A percentile compares a stretch with the other conserved stretches of the same genome.
Conservation (phyloP, 2,888 invertebrate genomes). For the Nymphalis polychloros region DNA sequence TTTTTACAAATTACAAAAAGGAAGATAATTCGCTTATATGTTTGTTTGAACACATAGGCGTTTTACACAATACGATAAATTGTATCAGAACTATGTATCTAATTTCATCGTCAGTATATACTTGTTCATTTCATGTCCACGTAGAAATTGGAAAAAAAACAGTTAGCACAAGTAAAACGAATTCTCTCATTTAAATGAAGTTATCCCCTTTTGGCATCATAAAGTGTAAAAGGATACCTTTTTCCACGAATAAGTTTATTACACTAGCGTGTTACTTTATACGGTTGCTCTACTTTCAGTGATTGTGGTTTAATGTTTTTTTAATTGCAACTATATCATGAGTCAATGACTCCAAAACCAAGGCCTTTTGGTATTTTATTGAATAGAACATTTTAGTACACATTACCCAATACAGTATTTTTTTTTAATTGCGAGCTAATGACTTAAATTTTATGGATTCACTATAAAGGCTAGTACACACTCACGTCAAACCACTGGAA, state of each 20-base stretch:
- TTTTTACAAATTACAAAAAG: too few species aligned
- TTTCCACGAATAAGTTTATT: conserved; percentile 22
- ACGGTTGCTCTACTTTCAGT: conserved; percentile 33
- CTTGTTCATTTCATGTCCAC: too few species aligned
- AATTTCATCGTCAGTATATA: too few species aligned
- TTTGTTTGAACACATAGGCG: too few species aligned
- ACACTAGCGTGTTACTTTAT: conserved; percentile 25
- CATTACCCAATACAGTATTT: not conserved
- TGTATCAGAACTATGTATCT: too few species aligned
- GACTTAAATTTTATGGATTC: not conserved
- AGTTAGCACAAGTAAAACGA: not conserved
- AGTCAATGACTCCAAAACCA: conserved; percentile 38
- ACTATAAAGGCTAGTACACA: conserved; percentile 57
- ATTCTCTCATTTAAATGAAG: not conserved
- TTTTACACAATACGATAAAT: too few species aligned
- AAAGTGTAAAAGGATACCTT: not conserved
- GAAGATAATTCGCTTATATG: too few species aligned
- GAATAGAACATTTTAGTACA: conserved; percentile 5
- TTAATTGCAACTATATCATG: conserved; percentile 37
- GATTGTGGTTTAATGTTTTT: conserved; percentile 39
- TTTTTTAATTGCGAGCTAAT: not conserved
- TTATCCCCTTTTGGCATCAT: conserved; percentile 1
- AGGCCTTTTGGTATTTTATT: conserved; percentile 1
- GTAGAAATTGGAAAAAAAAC: not conserved
- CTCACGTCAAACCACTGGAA: conserved; percentile 49